Conservation (phyloP, 2,888 invertebrate genomes). For the Rosalia funebris region DNA sequence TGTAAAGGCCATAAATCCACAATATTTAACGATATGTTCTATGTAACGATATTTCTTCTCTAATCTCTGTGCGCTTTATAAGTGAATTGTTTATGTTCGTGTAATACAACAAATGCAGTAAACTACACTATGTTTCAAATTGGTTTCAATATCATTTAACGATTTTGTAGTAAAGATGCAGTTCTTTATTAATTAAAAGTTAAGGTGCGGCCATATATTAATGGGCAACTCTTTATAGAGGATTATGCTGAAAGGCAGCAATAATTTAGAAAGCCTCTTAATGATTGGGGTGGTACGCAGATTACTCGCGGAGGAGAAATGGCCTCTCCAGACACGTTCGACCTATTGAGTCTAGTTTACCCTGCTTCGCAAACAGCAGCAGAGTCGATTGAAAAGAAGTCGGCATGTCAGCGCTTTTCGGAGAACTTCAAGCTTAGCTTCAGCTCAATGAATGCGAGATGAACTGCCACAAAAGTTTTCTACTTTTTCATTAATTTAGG, state of each 20-base stretch:
- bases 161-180: no score
- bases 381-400: conserved; percentile 34
- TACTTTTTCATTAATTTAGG: conserved; percentile 31
- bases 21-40: no score
- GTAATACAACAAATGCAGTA: no score
- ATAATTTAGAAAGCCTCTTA: conserved; percentile 23
- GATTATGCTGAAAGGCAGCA: conserved; percentile 20
- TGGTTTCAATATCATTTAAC: no score
- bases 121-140: no score
- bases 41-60: no score
- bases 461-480: conserved; percentile 28
- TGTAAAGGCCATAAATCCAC: no score
- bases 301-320: conserved; percentile 12
- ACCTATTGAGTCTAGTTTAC: conserved; percentile 32
- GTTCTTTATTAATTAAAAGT: background rate
- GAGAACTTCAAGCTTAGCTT: conserved; percentile 12
- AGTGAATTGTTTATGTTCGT: no score
- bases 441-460: conserved; percentile 28
- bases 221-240: background rate
- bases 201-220: background rate
- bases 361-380: conserved; percentile 29
- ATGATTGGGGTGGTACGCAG: conserved; percentile 23
- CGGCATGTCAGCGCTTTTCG: conserved; percentile 35
- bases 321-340: conserved; percentile 31
- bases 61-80: no score